Conservation (phyloP, 2,113 vertebrate genomes). For the Platichthys flesus region DNA sequence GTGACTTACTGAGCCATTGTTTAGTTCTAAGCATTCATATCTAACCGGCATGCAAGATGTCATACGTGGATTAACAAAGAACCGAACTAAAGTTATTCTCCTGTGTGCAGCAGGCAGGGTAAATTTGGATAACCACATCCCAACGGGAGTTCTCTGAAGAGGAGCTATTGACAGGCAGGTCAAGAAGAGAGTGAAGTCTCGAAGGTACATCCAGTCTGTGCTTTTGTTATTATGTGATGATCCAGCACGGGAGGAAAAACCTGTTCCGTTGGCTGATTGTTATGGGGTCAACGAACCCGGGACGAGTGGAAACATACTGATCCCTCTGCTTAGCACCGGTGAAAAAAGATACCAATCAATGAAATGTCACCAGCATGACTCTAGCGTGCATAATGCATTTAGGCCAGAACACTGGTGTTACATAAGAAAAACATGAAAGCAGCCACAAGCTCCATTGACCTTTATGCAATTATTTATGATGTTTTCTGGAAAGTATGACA, state of each 20-base stretch:
- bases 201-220: slow-evolving; percentile 24
- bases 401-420: slow-evolving; percentile 52
- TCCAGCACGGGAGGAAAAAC: slow-evolving; percentile 72
- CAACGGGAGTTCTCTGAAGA: neutral
- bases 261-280: slow-evolving; percentile 69
- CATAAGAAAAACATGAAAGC: slow-evolving; percentile 47
- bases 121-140: slow-evolving; percentile 45
- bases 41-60: slow-evolving; percentile 21
- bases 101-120: slow-evolving; percentile 15
- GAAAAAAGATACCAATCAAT: slow-evolving; percentile 73
- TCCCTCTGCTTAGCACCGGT: slow-evolving; percentile 39
- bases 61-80: slow-evolving; percentile 33
- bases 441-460: slow-evolving; percentile 26
- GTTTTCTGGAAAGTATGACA: slow-evolving; percentile 23
- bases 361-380: slow-evolving; percentile 59
- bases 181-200: slow-evolving; percentile 17
- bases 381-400: slow-evolving; percentile 61
- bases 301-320: slow-evolving; percentile 69
- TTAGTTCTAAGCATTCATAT: slow-evolving; percentile 35
- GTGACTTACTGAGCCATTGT: slow-evolving; percentile 50
- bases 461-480: slow-evolving; percentile 45
- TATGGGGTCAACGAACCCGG: slow-evolving; percentile 61
- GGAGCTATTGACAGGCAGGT: slow-evolving; percentile 31
- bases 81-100: slow-evolving; percentile 28
- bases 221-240: slow-evolving; percentile 59